Percentiles rank a stretch among this genome's conserved stretches.
Evolutionary conservation across 2,113 vertebrate genomes (phyloP).

Genomic region (Marmota monax): DNA sequence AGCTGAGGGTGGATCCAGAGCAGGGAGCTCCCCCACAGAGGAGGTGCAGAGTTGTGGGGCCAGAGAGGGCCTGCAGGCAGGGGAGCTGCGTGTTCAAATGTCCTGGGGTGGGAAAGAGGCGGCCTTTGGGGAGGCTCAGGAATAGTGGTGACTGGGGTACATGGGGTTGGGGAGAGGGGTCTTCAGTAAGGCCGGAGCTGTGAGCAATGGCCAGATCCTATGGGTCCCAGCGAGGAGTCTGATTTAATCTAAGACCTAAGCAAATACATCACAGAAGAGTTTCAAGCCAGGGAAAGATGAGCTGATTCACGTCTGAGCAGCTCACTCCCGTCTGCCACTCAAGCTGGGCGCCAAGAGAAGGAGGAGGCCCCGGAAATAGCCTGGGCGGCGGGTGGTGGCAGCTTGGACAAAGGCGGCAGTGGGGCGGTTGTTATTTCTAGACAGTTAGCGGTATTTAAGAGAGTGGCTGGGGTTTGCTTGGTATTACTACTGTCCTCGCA

Average conservation of each 20-base stretch:
- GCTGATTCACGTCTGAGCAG: background rate
- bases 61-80: background rate
- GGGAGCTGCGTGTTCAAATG: background rate
- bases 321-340: background rate
- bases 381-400: background rate
- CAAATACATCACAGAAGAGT: background rate
- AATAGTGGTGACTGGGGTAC: background rate
- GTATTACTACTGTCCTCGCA: background rate
- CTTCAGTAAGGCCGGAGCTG: background rate
- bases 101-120: background rate
- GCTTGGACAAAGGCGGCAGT: constrained; percentile 9
- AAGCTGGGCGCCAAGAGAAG: background rate
- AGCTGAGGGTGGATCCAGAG: background rate
- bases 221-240: background rate
- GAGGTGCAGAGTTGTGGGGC: background rate
- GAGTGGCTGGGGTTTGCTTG: background rate
- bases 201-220: background rate
- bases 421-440: constrained; percentile 18
- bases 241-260: background rate
- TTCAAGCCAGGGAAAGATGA: background rate
- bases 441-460: background rate
- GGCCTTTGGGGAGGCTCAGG: background rate
- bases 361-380: constrained; percentile 21
- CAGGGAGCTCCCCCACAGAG: background rate
- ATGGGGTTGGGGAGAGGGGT: background rate